Conservation (phyloP, 2,797 vertebrate species). For the Chrysocyon brachyurus region DNA sequence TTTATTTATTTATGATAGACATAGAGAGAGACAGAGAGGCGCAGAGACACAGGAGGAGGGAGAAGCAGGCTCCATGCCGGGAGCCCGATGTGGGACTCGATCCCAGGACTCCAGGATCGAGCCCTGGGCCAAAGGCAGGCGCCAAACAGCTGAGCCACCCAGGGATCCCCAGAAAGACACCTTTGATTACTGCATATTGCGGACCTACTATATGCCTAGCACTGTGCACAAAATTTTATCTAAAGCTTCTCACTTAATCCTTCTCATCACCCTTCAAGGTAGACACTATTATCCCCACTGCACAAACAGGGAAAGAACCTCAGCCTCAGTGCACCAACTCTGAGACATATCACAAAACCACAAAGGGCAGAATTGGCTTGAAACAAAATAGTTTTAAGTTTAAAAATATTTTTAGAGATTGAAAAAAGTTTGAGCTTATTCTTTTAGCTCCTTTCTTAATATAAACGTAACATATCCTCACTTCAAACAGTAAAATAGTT, state of each 20-base stretch:
- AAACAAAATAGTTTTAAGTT: neutral
- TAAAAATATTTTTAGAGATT: neutral
- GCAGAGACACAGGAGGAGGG: too few species aligned
- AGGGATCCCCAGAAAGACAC: too few species aligned
- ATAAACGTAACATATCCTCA: neutral
- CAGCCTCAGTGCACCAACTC: neutral
- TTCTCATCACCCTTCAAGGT: neutral
- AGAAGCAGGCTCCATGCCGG: too few species aligned
- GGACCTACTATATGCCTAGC: neutral
- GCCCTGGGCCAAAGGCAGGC: too few species aligned
- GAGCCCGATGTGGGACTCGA: too few species aligned
- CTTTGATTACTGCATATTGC: neutral
- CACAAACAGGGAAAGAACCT: neutral
- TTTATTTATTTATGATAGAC: too few species aligned
- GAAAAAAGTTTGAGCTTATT: neutral
- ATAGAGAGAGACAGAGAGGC: too few species aligned
- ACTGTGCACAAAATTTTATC: neutral
- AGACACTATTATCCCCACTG: too few species aligned
- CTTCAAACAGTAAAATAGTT: neutral
- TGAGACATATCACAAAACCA: neutral
- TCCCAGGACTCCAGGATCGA: too few species aligned
- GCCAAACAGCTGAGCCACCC: too few species aligned
- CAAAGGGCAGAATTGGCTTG: neutral
- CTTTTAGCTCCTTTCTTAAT: neutral
- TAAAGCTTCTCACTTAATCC: neutral